Conservation (phyloP, 2,797 vertebrate species). For the Poeciliopsis paucimaculata region DNA sequence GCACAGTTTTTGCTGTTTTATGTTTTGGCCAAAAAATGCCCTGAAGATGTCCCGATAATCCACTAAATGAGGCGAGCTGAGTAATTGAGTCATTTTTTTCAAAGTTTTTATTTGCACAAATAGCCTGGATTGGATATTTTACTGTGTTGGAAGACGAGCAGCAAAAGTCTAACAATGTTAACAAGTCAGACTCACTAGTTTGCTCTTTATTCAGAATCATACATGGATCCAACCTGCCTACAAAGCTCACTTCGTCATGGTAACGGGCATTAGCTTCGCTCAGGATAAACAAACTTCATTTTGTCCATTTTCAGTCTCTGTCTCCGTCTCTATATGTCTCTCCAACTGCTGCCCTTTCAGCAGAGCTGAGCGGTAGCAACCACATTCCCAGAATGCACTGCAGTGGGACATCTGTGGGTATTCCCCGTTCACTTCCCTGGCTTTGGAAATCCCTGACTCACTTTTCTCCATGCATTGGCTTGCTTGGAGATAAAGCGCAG, state of each 20-base stretch:
- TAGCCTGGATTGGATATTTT: too few relatives aligned
- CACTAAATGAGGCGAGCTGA: not conserved
- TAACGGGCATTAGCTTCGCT: not conserved
- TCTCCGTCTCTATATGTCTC: not conserved
- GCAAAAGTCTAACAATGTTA: not conserved
- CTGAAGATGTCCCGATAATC: not conserved
- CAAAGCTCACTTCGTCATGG: not conserved
- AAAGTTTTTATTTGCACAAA: too few relatives aligned
- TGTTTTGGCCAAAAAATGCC: not conserved
- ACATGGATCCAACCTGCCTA: not conserved
- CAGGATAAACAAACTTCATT: not conserved
- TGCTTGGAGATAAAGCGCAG: not conserved
- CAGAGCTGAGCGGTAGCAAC: not conserved
- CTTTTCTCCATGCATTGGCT: not conserved
- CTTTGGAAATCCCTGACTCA: not conserved
- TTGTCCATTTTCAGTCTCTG: not conserved
- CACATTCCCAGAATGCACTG: not conserved
- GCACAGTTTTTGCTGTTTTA: not conserved
- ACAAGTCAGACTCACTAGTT: not conserved
- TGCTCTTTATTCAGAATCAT: not conserved
- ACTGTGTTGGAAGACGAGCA: too few relatives aligned
- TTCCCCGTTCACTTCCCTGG: not conserved
- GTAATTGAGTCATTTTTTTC: not conserved
- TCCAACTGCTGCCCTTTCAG: not conserved
- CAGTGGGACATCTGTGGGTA: not conserved